These are phyloP conservation scores for Dendrocincla fuliginosa DNA, from an alignment of 2,797 vertebrate species.

Conservation along the genomic window DNA sequence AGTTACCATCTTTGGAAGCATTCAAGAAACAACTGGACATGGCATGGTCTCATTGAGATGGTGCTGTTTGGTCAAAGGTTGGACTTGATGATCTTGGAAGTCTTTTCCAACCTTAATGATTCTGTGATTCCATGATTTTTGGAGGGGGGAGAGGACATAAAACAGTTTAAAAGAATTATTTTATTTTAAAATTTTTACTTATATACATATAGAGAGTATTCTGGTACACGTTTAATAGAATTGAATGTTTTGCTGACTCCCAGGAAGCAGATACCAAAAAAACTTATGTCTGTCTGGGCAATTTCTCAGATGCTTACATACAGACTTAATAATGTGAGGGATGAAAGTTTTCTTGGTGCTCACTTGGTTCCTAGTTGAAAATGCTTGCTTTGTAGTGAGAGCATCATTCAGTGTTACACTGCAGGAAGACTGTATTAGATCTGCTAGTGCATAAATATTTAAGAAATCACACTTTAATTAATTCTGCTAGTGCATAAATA, in stretches of 20 bases:
- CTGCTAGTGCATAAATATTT: not conserved
- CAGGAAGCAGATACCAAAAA: not conserved
- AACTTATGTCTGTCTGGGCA: not conserved
- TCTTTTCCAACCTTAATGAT: not conserved
- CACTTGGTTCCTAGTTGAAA: not conserved
- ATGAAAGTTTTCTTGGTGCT: not conserved
- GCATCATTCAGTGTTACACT: not conserved
- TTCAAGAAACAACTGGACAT: not conserved
- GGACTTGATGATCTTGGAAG: not conserved
- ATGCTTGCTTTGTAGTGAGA: not conserved
- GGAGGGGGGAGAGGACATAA: not conserved
- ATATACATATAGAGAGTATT: not conserved
- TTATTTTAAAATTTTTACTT: not conserved
- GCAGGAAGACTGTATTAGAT: not conserved
- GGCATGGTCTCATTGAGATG: not conserved
- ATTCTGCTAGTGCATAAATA: not conserved
- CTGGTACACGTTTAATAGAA: not conserved
- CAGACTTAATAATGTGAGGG: not conserved
- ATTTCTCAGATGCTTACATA: not conserved
- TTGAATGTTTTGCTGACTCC: not conserved
- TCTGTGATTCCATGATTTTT: not conserved
- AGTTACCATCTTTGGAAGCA: not conserved
- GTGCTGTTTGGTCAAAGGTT: not conserved
- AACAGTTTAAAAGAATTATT: not conserved
- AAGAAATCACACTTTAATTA: not conserved